Evolutionary conservation across 2,888 invertebrate species (phyloP).

Genomic region (Ormyrus labotus): DNA sequence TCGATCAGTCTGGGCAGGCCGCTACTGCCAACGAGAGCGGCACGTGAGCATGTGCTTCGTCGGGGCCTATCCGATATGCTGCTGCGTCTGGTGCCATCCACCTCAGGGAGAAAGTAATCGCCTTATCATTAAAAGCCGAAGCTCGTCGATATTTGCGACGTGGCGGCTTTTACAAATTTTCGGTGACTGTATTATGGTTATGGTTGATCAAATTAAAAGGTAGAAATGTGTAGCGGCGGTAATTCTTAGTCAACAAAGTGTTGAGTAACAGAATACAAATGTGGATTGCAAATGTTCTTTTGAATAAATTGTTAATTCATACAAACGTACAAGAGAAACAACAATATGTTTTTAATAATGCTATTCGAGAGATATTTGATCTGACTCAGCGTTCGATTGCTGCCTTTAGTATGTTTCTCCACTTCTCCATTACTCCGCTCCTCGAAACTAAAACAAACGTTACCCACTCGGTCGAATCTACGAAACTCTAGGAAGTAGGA

Average conservation of each 20-base stretch:
- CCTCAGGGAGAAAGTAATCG: slow-evolving; percentile 7
- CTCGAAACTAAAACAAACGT: slow-evolving; percentile 20
- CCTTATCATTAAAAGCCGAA: slow-evolving; percentile 5
- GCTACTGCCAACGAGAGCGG: neutral
- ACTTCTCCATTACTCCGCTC: neutral
- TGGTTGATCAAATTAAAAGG: too few species aligned
- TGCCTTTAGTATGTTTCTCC: neutral
- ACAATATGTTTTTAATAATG: neutral
- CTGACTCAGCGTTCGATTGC: neutral
- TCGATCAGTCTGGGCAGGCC: slow-evolving; percentile 47
- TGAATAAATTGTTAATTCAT: too few species aligned
- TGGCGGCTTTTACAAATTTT: too few species aligned
- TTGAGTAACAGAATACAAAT: too few species aligned
- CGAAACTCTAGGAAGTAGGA: slow-evolving; percentile 4
- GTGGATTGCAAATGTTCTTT: too few species aligned
- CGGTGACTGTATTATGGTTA: too few species aligned
- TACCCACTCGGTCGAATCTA: neutral
- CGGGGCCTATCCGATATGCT: slow-evolving; percentile 15
- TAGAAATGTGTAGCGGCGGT: too few species aligned
- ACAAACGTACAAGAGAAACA: too few species aligned
- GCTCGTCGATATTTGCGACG: neutral
- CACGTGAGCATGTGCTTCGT: slow-evolving; percentile 19
- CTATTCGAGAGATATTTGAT: neutral
- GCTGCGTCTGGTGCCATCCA: neutral
- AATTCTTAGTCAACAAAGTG: too few species aligned